Evolutionary conservation across 2,113 vertebrate species (phyloP), one percentile per base, ranked within the genome.

Genomic region (Melanerpes formicivorus): DNA sequence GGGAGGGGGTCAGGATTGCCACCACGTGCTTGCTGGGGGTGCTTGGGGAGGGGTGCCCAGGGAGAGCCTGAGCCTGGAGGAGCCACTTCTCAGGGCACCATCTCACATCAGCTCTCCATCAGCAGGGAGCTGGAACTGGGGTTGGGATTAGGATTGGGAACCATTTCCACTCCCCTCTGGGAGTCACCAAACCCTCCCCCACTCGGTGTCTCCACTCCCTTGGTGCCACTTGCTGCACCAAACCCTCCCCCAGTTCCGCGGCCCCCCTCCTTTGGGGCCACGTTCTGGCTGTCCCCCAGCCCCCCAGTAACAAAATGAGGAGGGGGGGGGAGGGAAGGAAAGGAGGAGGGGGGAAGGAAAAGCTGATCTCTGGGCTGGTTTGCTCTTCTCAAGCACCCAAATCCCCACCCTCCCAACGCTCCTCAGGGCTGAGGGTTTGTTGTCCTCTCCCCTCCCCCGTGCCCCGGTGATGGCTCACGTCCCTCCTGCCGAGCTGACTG

Each of bases 41-140:
- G 30, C 44, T 72, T 1, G 9, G 0, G n/a, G 14, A 19, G 42
- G 73, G 9, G 52, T 16, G 30, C 8, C 14, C 2, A 0, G 30
- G 26, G 18, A 69, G 9, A 27, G 4, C 18, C 64, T 1, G 10
- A 6, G 42, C 22, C 0, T 0, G 32, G 25, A 8, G 3, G 7
- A 8, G 30, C 27, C 27, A 37, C 19, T 21, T n/a, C 26, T 22
- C 6, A 14, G 46, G 14, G 6, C n/a, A 37, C 6, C 19, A 13
- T 55, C 72, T 60, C 60, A 8, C 16, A 3, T 32, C 46, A 29
- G 52, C 23, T 54, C 72, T 37, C 40, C 74, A 76, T 76, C 44
- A 66, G 23, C 26, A 21, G 0, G 1, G 50, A 29, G 56, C 64
- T 64, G 44, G 22, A 54, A 44, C 34, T 1, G 0, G 32, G 30